Evolutionary conservation across 1,140 invertebrate species (phyloP), one percentile per base, ranked within the genome.

Genomic region (Ooceraea biroi): DNA sequence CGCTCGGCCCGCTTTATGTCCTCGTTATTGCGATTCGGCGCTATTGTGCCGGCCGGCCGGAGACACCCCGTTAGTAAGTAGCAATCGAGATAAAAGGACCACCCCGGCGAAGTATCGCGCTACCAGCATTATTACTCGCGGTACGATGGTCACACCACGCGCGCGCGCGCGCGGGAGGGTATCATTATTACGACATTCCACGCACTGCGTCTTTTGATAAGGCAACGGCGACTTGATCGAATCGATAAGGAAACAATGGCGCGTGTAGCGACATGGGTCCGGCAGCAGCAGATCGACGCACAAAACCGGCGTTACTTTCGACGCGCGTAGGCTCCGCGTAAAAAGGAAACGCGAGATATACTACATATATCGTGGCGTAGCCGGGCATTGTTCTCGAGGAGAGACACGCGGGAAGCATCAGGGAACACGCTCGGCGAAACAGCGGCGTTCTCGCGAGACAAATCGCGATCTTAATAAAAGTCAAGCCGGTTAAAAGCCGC

Each of bases 221-320:
- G 41, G 50, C 25, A 57, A 57, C 65, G 50, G 36, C 76, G 44
- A 36, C 76, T 69, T 2, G 76, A 69, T 80, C 65, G 50, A 80
- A 80, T 80, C 76, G 76, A 80, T 80, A 80, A 80, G 30, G 76
- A 7, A 80, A 80, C 76, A 80, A 80, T 80, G 76, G 76, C 8
- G 30, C 57, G 73, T 41, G 73, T 69, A 71, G 41, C 50, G 52
- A n/a, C n/a, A n/a, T n/a, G n/a, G n/a, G n/a, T n/a, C n/a, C n/a
- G n/a, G n/a, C n/a, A n/a, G n/a, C n/a, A n/a, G n/a, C n/a, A n/a
- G n/a, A n/a, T n/a, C n/a, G n/a, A n/a, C n/a, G n/a, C n/a, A n/a
- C 69, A 78, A 78, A 69, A 41, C 27, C 22, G 36, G 7, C 44
- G 4, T 50, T 27, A 52, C 36, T 71, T 69, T 80, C 25, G 17